These are phyloP conservation scores for Sebastes kiyomatsui DNA, from an alignment of 2,797 vertebrate genomes.

Conservation along the genomic window DNA sequence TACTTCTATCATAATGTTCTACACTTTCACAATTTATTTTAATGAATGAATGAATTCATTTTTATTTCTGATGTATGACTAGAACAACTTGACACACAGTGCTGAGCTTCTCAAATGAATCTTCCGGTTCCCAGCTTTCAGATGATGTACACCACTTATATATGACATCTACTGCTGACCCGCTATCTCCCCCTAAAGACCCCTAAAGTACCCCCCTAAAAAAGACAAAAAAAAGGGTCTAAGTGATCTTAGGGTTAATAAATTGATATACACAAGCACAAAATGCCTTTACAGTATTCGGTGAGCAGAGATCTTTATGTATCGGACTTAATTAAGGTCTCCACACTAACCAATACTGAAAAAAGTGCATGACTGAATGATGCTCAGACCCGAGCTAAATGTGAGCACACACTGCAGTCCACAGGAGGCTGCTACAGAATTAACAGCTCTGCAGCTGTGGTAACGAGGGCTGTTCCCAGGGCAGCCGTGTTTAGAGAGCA, in stretches of 20 bases:
- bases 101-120: too few relatives aligned
- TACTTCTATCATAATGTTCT: too few relatives aligned
- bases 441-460: background rate
- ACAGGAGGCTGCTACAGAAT: background rate
- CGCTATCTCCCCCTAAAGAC: too few relatives aligned
- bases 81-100: too few relatives aligned
- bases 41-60: too few relatives aligned
- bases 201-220: too few relatives aligned
- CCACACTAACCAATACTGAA: background rate
- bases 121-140: too few relatives aligned
- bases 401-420: background rate
- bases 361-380: background rate
- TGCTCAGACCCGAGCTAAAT: background rate
- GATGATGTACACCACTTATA: too few relatives aligned
- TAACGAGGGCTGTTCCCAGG: slow-evolving; percentile 7
- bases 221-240: too few relatives aligned
- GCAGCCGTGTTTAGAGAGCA: slow-evolving; percentile 8
- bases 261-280: background rate
- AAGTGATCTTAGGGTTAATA: background rate
- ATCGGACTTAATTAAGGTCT: background rate
- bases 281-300: background rate
- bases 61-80: too few relatives aligned
- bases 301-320: background rate
- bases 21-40: too few relatives aligned
- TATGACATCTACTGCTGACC: too few relatives aligned